phyloP scores from a whole-genome alignment of 2,797 vertebrate species.

The Poeciliopsis gracilis region DNA sequence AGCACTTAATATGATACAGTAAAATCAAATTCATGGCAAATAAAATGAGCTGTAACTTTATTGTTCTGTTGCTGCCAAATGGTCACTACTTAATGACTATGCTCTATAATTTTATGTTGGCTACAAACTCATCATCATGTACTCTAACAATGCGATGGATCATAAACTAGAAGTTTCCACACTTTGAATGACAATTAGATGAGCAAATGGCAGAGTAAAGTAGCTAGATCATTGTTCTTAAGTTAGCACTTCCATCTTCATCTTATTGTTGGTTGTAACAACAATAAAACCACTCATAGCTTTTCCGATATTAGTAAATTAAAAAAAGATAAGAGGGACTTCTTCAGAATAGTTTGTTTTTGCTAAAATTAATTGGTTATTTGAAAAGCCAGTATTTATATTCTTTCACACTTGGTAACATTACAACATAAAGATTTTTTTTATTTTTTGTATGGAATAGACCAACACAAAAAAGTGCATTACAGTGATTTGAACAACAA shows the following conservation, averaged over 20 bases:
- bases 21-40: neutral
- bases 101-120: neutral
- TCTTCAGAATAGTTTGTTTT: neutral
- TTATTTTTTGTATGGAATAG: neutral
- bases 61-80: constrained; percentile 1
- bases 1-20: neutral
- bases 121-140: neutral
- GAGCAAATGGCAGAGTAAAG: neutral
- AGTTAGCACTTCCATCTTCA: neutral
- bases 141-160: neutral
- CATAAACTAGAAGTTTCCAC: neutral
- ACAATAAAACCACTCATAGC: neutral
- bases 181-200: neutral
- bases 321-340: neutral
- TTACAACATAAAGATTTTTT: neutral
- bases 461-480: neutral
- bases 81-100: neutral
- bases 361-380: neutral
- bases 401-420: neutral
- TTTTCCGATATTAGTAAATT: neutral
- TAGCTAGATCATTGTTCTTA: neutral
- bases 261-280: neutral
- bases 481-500: neutral
- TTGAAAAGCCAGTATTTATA: neutral
- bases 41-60: neutral